Percentiles rank a stretch among this genome's conserved stretches.
Conservation (phyloP, 92 coral and sea anemone species). For the Epizoanthus fatuus region DNA sequence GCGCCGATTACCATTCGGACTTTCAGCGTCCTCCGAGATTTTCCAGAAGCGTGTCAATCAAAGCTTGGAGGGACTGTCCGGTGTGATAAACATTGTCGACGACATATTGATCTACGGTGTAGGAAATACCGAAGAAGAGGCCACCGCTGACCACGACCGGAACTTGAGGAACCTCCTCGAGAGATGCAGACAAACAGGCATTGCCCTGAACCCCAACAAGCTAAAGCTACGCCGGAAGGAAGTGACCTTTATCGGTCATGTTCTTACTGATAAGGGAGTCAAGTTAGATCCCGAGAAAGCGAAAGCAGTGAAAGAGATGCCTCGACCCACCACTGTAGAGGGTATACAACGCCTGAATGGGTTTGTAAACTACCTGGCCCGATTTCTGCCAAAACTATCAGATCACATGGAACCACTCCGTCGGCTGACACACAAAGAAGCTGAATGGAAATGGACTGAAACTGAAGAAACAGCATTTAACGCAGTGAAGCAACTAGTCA, state of each 20-base stretch:
- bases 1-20: constrained; percentile 51
- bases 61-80: constrained; percentile 51
- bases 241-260: constrained; percentile 53
- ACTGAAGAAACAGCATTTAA: background rate
- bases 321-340: constrained; percentile 42
- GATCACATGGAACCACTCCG: constrained; percentile 16
- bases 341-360: constrained; percentile 64
- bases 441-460: constrained; percentile 5
- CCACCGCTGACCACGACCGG: constrained; percentile 46
- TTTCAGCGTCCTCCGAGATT: constrained; percentile 52
- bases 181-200: constrained; percentile 45
- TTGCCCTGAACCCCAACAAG: constrained; percentile 45
- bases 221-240: constrained; percentile 43
- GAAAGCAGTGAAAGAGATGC: constrained; percentile 52
- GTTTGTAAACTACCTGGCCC: constrained; percentile 51
- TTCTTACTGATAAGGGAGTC: constrained; percentile 53
- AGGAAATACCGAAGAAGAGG: constrained; percentile 45
- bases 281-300: constrained; percentile 68
- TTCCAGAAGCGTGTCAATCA: constrained; percentile 45
- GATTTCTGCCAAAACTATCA: constrained; percentile 54
- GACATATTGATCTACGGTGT: constrained; percentile 53
- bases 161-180: constrained; percentile 44
- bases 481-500: background rate
- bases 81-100: constrained; percentile 51
- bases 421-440: background rate